These are phyloP conservation scores for Pristionchus fissidentatus DNA, from an alignment of 2,888 invertebrate species.

Conservation along the genomic window DNA sequence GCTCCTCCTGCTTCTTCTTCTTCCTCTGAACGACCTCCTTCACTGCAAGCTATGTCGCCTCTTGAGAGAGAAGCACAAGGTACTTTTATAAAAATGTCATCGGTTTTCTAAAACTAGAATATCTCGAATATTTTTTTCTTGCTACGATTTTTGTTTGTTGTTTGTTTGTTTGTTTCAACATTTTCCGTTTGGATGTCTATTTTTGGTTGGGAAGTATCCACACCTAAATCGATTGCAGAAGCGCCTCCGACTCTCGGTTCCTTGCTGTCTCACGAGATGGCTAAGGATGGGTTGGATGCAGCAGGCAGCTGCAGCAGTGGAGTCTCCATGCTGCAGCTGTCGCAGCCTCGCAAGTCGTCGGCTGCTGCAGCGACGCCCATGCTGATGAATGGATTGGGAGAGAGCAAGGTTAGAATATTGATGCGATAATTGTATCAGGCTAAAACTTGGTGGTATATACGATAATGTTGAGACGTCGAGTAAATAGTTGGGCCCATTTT, in stretches of 20 bases:
- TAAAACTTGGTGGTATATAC: background rate
- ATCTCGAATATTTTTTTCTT: background rate
- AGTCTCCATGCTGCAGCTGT: too few species aligned
- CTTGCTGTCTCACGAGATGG: background rate
- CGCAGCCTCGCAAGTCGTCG: conserved; percentile 5
- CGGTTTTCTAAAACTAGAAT: too few species aligned
- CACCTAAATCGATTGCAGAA: too few species aligned
- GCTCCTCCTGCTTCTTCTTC: conserved; percentile 19
- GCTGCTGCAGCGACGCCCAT: background rate
- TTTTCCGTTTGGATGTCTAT: background rate
- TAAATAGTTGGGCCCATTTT: too few species aligned
- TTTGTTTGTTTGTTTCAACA: background rate
- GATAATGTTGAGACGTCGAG: too few species aligned
- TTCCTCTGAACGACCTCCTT: conserved; percentile 32
- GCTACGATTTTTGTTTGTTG: background rate
- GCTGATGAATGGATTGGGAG: background rate
- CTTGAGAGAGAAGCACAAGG: background rate
- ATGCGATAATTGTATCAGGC: background rate
- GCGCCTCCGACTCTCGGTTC: background rate
- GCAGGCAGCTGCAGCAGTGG: background rate
- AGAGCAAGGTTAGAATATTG: background rate
- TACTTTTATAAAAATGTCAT: too few species aligned
- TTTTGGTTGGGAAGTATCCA: too few species aligned
- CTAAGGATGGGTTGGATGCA: background rate
- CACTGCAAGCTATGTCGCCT: conserved; percentile 9